Evolutionary conservation across 1,140 invertebrate genomes (phyloP).

Genomic region (Lepidostoma basale): DNA sequence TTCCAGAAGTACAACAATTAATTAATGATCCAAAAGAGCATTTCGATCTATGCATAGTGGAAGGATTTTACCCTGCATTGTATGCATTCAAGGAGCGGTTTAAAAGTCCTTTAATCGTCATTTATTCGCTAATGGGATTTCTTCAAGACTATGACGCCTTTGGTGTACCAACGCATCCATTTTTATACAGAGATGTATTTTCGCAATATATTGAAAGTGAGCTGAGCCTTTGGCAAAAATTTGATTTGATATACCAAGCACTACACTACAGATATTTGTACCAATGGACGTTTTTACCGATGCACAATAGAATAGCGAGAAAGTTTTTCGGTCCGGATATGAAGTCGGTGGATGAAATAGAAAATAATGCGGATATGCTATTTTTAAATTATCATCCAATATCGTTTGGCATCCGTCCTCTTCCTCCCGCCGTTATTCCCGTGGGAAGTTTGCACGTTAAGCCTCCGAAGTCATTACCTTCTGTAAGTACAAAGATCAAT

Average conservation of each 20-base stretch:
- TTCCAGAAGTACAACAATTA: conserved; percentile 46
- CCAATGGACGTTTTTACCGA: neutral
- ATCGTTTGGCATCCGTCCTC: conserved; percentile 54
- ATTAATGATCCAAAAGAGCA: conserved; percentile 47
- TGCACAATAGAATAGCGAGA: neutral
- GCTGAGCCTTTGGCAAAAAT: neutral
- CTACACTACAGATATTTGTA: neutral
- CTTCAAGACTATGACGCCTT: conserved; percentile 43
- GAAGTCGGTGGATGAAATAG: conserved; percentile 8
- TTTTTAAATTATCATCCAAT: conserved; percentile 51
- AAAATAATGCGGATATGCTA: conserved; percentile 41
- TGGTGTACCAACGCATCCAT: conserved; percentile 55
- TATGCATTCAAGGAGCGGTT: conserved; percentile 51
- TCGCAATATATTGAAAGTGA: no score
- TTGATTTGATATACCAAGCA: neutral
- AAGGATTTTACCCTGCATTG: conserved; percentile 45
- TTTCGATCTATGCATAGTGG: conserved; percentile 52
- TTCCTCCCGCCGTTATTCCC: conserved; percentile 58
- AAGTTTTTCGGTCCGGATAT: conserved; percentile 1
- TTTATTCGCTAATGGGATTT: conserved; percentile 49
- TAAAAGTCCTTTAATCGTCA: conserved; percentile 51
- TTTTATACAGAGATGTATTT: conserved; percentile 39
- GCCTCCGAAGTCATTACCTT: conserved; percentile 47
- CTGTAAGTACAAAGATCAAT: no score
- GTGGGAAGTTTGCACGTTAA: conserved; percentile 59